Evolutionary conservation across 2,888 invertebrate species (phyloP), one percentile per base, ranked within the genome.

Genomic region (Drosophila buzzatii): DNA sequence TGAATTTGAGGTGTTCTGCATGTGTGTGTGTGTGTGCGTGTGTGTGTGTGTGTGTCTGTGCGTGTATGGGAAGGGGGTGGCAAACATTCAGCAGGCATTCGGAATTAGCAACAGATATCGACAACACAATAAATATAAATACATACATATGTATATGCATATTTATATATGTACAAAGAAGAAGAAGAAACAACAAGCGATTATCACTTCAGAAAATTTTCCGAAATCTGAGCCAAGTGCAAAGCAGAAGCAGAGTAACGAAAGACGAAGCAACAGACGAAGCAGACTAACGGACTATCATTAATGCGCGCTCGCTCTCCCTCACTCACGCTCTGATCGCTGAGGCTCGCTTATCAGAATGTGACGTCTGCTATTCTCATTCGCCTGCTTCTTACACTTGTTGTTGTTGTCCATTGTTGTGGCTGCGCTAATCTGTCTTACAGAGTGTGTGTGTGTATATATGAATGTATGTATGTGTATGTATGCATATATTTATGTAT

Each of bases 181-280:
- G 27, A 18, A 27, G n/a, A 57, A n/a, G 58, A 35, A 14, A 47
- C 52, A 64, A 44, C 52, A 57, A 53, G 37, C 33, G 70, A 56
- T 79, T 76, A 79, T 76, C 76, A 76, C 62, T 70, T 76, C 39
- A 58, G 57, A 68, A 68, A 77, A 67, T 77, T 79, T 69, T 76
- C 73, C 62, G 57, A 76, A 81, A 76, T 63, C 60, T 59, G 57
- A 62, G 45, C 57, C 53, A 55, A 63, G 62, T 52, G 55, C 58
- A 52, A 65, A 63, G 39, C 57, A 61, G 62, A 76, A 62, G 55
- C 35, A 68, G 41, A 66, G 42, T 14, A 71, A 39, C 51, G 39
- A 31, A 47, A 47, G 27, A 61, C 41, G 53, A 47, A 57, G 52
- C 41, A 42, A 33, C 44, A 58, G 31, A n/a, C 47, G 37, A 57